Evolutionary conservation across 2,113 vertebrate species (phyloP).

Genomic region (Dryoscopus gambensis): DNA sequence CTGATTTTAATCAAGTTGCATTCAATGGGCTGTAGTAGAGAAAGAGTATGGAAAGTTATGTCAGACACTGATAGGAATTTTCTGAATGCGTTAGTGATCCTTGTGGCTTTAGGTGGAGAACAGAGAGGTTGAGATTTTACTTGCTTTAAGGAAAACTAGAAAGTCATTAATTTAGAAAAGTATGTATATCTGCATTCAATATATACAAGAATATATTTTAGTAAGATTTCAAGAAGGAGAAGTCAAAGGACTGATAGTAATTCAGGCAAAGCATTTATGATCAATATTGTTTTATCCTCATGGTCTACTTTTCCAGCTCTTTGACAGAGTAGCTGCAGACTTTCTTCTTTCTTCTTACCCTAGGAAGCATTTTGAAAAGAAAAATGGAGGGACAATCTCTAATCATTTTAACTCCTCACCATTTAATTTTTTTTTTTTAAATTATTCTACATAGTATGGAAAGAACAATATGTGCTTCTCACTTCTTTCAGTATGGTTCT

Average conservation of each 20-base stretch:
- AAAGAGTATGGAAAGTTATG: neutral
- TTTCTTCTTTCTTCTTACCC: neutral
- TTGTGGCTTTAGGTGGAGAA: neutral
- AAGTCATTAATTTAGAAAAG: neutral
- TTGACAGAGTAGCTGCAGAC: neutral
- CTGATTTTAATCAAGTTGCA: neutral
- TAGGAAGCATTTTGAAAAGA: neutral
- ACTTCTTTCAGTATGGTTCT: neutral
- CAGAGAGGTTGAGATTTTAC: neutral
- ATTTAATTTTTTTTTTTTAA: neutral
- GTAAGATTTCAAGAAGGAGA: neutral
- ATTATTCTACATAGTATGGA: neutral
- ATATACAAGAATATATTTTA: neutral
- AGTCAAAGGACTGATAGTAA: neutral
- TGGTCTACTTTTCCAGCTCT: neutral
- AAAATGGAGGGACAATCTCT: neutral
- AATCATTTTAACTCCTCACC: neutral
- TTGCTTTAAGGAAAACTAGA: neutral
- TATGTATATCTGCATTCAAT: neutral
- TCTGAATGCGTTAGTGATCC: neutral
- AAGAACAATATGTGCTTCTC: neutral
- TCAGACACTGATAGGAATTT: neutral
- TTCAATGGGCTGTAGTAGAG: neutral
- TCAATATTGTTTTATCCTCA: neutral
- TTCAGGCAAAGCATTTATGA: neutral